Conservation (phyloP, 2,797 vertebrate species). For the Urocyon cinereoargenteus region DNA sequence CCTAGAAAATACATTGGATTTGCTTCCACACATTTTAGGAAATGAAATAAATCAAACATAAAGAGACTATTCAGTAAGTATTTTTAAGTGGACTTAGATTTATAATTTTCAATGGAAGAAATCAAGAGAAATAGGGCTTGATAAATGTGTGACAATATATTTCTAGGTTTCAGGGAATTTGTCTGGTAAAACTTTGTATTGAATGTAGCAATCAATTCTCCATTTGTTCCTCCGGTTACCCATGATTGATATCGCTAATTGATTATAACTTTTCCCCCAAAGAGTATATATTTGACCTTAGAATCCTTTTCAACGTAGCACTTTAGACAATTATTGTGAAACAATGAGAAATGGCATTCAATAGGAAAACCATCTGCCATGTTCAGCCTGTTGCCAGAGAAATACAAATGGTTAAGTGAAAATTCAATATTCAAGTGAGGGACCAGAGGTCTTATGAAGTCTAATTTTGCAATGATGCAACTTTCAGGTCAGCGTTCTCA, state of each 20-base stretch:
- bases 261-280: background rate
- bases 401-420: background rate
- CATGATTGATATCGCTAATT: background rate
- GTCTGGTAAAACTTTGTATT: background rate
- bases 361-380: background rate
- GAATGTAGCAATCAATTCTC: background rate
- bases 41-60: background rate
- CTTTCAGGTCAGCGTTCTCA: background rate
- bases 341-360: background rate
- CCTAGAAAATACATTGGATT: background rate
- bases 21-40: background rate
- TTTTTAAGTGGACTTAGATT: background rate
- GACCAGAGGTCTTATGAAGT: background rate
- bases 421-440: background rate
- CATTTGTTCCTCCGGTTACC: background rate
- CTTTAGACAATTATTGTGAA: background rate
- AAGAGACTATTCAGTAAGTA: background rate
- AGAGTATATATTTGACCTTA: background rate
- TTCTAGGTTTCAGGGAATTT: background rate
- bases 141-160: background rate
- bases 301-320: background rate
- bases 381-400: background rate
- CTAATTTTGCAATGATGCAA: background rate
- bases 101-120: background rate
- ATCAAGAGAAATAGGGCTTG: background rate